Evolutionary conservation across 1,140 invertebrate species (phyloP).

Genomic region (Popillia japonica): DNA sequence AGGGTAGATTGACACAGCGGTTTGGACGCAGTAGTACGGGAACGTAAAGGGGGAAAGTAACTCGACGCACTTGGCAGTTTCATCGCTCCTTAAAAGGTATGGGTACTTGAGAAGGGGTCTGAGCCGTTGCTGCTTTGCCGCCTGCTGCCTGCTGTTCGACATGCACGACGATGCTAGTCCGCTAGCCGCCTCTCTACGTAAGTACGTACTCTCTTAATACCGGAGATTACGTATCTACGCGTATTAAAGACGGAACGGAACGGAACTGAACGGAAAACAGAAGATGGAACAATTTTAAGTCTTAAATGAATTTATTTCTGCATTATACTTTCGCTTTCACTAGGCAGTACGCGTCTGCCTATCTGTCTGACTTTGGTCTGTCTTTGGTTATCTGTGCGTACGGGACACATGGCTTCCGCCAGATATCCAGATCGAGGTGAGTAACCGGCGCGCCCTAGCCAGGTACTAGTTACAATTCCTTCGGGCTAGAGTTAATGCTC

Average conservation of each 20-base stretch:
- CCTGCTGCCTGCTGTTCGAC: conserved; percentile 31
- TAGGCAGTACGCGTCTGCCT: too few relatives aligned
- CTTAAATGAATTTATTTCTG: too few relatives aligned
- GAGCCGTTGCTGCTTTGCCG: conserved; percentile 29
- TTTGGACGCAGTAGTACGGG: conserved; percentile 35
- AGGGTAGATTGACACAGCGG: conserved; percentile 44
- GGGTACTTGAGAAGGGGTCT: conserved; percentile 56
- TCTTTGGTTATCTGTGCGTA: conserved; percentile 36
- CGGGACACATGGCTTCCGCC: conserved; percentile 40
- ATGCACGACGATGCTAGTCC: too few relatives aligned
- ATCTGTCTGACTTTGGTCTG: too few relatives aligned
- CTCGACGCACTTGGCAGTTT: conserved; percentile 56
- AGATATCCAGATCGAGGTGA: conserved; percentile 44
- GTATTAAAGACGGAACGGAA: too few relatives aligned
- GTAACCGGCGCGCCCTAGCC: conserved; percentile 48
- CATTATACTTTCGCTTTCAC: too few relatives aligned
- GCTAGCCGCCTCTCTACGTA: conserved; percentile 35
- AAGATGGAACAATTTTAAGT: too few relatives aligned
- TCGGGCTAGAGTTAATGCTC: not conserved
- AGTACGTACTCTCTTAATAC: conserved; percentile 40
- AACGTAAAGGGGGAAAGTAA: conserved; percentile 49
- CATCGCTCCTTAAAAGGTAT: conserved; percentile 58
- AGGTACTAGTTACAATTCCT: too few relatives aligned
- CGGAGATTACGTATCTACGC: too few relatives aligned
- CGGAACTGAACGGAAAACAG: too few relatives aligned